These are phyloP conservation scores for Ephestia elutella DNA, from an alignment of 1,140 invertebrate genomes.

Conservation along the genomic window DNA sequence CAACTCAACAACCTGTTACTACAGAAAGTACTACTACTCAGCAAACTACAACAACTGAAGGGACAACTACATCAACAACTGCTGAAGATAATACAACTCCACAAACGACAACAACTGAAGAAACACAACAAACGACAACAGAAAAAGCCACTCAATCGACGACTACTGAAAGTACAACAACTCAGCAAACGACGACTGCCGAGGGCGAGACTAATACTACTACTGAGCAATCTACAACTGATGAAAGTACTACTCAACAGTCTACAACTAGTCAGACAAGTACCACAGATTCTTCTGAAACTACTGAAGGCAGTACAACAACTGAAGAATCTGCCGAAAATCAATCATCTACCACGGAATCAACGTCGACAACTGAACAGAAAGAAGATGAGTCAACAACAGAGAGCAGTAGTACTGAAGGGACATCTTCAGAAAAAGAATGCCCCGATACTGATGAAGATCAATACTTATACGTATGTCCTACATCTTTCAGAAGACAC, in stretches of 20 bases:
- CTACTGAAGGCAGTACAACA: conserved; percentile 32
- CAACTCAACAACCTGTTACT: conserved; percentile 24
- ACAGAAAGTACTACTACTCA: conserved; percentile 19
- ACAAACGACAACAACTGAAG: conserved; percentile 29
- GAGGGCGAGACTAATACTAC: conserved; percentile 23
- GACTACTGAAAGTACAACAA: conserved; percentile 24
- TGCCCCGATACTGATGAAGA: conserved; percentile 76
- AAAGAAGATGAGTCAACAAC: conserved; percentile 31
- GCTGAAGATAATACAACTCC: too few species aligned
- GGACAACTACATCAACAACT: conserved; percentile 18
- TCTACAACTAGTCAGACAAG: conserved; percentile 26
- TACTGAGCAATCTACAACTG: conserved; percentile 26
- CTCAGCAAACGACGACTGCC: conserved; percentile 20
- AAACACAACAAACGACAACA: conserved; percentile 23
- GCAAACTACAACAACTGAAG: conserved; percentile 21
- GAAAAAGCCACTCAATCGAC: too few species aligned
- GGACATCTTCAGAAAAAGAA: conserved; percentile 31
- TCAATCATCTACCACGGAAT: conserved; percentile 30
- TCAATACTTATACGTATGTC: conserved; percentile 83
- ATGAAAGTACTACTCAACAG: conserved; percentile 26
- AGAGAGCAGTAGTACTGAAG: conserved; percentile 27
- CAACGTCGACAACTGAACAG: conserved; percentile 21
- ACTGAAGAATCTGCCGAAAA: conserved; percentile 24
- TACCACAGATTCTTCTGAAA: conserved; percentile 23
- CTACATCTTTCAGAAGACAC: conserved; percentile 87